Base-by-base conservation (phyloP, 2,113 vertebrate genomes). In the Dipodomys spectabilis region DNA sequence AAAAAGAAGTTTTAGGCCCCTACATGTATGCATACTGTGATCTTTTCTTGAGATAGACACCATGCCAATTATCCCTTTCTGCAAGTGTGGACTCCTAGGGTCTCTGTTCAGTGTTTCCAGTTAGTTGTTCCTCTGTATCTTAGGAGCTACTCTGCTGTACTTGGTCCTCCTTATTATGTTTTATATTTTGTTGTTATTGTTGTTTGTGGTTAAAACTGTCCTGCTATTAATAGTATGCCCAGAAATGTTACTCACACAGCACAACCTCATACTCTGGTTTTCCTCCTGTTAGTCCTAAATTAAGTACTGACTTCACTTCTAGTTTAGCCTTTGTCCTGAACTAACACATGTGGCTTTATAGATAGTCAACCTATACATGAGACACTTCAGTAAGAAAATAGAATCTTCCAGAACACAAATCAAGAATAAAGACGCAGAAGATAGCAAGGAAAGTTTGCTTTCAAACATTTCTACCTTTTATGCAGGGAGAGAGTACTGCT, bases 371-470 rank as follows among this genome's bases (percentile, higher is more conserved):
- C 9, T 78, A 73, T 9, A 65, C 20, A 49, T 15, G 68, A 85
- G 77, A 73, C 23, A 30, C 57, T 82, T 78, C 84, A 53, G 74
- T 64, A 90, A 90, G 85, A 93, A 93, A 85, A 78, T 7, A 73
- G 1, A 19, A 60, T 80, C 82, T 96, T 94, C 25, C 18, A 84
- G 44, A 94, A 90, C 77, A 89, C 35, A 92, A n/a, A n/a, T n/a
- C n/a, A n/a, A 81, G 89, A 88, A 84, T 62, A 93, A 91, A 44
- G 64, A 91, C 53, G 80, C 74, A n/a, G 6, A 74, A 95, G 90
- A 93, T 8, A 90, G 71, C 3, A 77, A 62, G 30, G 81, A 89
- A 93, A 83, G 28, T 94, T 95, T 79, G 23, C 65, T 93, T 94
- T 39, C 60, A 45, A 72, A 79, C 32, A 62, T 82, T 90, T n/a